Evolutionary conservation across 2,113 vertebrate genomes (phyloP).

Genomic region (Melierax canorus): DNA sequence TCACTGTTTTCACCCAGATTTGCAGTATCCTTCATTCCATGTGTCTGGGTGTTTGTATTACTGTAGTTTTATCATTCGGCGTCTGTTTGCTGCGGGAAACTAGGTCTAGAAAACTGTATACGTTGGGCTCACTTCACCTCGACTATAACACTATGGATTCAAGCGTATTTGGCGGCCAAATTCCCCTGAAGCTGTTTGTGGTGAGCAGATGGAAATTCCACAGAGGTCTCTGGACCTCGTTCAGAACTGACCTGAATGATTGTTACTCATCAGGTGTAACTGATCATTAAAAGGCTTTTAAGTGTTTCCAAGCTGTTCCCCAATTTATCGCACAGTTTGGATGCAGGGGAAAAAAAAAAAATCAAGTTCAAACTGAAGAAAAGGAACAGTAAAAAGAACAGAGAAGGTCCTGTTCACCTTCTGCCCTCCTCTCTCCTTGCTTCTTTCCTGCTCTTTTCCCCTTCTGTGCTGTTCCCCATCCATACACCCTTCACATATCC

Average conservation of each 20-base stretch:
- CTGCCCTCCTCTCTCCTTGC: background rate
- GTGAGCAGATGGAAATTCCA: background rate
- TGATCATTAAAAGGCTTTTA: slow-evolving; percentile 2
- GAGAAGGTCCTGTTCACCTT: background rate
- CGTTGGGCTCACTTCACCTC: background rate
- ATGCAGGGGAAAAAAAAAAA: background rate
- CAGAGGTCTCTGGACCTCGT: background rate
- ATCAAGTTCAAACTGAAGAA: background rate
- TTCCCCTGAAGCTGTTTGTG: background rate
- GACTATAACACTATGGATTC: background rate
- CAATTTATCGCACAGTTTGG: background rate
- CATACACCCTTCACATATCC: background rate
- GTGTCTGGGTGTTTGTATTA: background rate
- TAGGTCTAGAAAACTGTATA: background rate
- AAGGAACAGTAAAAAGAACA: background rate
- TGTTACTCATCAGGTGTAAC: slow-evolving; percentile 25
- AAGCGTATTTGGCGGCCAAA: background rate
- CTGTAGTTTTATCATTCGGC: background rate
- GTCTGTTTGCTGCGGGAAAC: background rate
- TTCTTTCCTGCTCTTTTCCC: background rate
- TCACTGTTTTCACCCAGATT: background rate
- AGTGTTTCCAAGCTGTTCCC: slow-evolving; percentile 1
- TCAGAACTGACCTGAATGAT: slow-evolving; percentile 18
- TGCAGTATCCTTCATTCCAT: background rate
- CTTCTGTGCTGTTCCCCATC: background rate